Evolutionary conservation across 2,888 invertebrate genomes (phyloP).

Genomic region (Lithophane ornitopus): DNA sequence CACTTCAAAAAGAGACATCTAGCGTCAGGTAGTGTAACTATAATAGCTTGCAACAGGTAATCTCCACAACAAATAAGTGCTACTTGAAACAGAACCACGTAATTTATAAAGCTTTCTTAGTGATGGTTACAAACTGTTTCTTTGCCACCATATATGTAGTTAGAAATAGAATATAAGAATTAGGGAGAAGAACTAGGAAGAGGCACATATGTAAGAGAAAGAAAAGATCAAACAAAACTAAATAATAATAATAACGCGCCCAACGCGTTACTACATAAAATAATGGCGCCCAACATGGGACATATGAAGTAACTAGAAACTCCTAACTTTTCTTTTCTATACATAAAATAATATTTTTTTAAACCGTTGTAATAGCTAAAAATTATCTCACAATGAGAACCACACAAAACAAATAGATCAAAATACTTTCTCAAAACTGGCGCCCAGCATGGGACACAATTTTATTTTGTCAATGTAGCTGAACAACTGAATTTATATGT

Average conservation of each 20-base stretch:
- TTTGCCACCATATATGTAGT: not conserved
- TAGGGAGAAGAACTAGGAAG: too few species aligned
- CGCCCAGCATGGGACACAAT: conserved; percentile 37
- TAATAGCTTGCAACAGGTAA: not conserved
- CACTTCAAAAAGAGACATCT: conserved; percentile 27
- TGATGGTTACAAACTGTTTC: not conserved
- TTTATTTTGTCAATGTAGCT: not conserved
- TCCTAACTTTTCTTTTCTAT: conserved; percentile 80
- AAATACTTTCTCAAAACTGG: conserved; percentile 20
- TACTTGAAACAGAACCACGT: too few species aligned
- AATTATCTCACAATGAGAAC: not conserved
- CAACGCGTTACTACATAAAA: not conserved
- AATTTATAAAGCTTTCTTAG: not conserved
- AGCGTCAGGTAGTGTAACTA: conserved; percentile 9
- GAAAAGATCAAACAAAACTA: not conserved
- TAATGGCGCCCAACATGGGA: conserved; percentile 36
- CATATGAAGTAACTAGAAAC: not conserved
- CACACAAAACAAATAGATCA: not conserved
- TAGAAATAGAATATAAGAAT: not conserved
- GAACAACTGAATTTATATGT: not conserved
- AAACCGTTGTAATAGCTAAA: not conserved
- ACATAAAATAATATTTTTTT: conserved; percentile 82
- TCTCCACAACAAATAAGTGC: not conserved
- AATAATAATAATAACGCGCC: conserved; percentile 1
- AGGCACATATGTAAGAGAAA: not conserved